Conservation (phyloP, 2,888 invertebrate genomes). For the Strigamia transsilvanica region DNA sequence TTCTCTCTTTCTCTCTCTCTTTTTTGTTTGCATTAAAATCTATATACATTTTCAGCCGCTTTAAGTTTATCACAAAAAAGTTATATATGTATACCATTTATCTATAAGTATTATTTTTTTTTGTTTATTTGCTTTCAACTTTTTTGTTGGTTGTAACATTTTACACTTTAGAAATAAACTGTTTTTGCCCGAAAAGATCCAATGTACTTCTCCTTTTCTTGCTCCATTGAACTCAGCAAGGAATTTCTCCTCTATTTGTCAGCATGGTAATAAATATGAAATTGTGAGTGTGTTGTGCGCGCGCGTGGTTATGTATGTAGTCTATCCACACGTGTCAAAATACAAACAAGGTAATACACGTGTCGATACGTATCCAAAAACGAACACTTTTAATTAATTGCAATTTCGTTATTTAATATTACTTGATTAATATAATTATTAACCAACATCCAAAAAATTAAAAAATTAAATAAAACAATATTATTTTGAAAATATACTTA, state of each 20-base stretch:
- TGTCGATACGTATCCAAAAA: neutral
- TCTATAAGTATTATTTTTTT: neutral
- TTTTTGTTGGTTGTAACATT: slow-evolving; percentile 40
- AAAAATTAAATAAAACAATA: neutral
- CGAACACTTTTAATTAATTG: neutral
- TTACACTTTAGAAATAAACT: slow-evolving; percentile 49
- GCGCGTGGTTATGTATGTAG: slow-evolving; percentile 3
- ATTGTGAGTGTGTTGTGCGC: neutral
- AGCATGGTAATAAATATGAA: slow-evolving; percentile 43
- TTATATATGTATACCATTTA: neutral
- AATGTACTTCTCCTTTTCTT: slow-evolving; percentile 39
- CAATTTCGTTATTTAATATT: neutral
- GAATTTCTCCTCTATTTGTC: slow-evolving; percentile 46
- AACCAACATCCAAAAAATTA: too few relatives aligned
- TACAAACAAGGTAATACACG: slow-evolving; percentile 14
- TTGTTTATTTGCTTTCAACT: slow-evolving; percentile 16
- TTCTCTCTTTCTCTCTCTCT: neutral
- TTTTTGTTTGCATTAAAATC: neutral
- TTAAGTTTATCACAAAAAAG: neutral
- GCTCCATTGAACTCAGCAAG: slow-evolving; percentile 29
- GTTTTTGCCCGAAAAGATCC: slow-evolving; percentile 49
- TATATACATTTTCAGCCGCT: neutral
- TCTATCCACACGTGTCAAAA: slow-evolving; percentile 15
- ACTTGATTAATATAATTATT: too few relatives aligned
- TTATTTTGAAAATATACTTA: neutral